Evolutionary conservation across 2,113 vertebrate species (phyloP).

Genomic region (Corynorhinus townsendii): DNA sequence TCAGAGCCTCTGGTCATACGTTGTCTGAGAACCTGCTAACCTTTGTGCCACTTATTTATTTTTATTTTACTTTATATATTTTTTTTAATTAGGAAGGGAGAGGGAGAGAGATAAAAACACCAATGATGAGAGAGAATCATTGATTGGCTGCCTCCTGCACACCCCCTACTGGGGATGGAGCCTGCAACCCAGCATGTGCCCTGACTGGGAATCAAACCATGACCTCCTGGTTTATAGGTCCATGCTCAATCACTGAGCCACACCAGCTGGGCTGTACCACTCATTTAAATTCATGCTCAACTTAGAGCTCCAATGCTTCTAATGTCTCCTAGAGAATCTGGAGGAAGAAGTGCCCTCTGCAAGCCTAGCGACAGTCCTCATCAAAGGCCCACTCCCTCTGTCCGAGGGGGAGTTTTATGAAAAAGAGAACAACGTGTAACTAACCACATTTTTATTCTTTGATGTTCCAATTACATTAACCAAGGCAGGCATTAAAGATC

Average conservation of each 20-base stretch:
- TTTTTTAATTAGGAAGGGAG: too few relatives aligned
- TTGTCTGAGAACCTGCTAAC: conserved; percentile 1
- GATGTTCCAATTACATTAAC: conserved; percentile 71
- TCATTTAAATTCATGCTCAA: conserved; percentile 43
- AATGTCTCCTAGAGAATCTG: conserved; percentile 28
- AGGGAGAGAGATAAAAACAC: too few relatives aligned
- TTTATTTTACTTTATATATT: too few relatives aligned
- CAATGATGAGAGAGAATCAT: too few relatives aligned
- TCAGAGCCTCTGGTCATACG: not conserved
- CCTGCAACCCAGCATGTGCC: too few relatives aligned
- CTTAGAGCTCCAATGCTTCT: conserved; percentile 21
- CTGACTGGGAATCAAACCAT: too few relatives aligned
- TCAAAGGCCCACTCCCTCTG: conserved; percentile 57
- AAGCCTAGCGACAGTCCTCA: conserved; percentile 27
- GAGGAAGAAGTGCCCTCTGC: conserved; percentile 51
- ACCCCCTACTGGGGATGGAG: too few relatives aligned
- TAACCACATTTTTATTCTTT: conserved; percentile 71
- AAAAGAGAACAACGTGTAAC: conserved; percentile 56
- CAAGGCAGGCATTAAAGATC: conserved; percentile 63
- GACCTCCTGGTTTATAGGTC: too few relatives aligned
- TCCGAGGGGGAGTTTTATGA: conserved; percentile 63
- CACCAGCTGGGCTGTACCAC: not conserved
- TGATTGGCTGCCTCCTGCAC: too few relatives aligned
- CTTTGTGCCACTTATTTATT: not conserved
- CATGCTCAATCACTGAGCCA: too few relatives aligned